A percentile compares a stretch with the other conserved stretches of the same genome.
These are phyloP conservation scores for Leptonema lineaticorne DNA, from an alignment of 1,140 invertebrate genomes.

Conservation along the genomic window DNA sequence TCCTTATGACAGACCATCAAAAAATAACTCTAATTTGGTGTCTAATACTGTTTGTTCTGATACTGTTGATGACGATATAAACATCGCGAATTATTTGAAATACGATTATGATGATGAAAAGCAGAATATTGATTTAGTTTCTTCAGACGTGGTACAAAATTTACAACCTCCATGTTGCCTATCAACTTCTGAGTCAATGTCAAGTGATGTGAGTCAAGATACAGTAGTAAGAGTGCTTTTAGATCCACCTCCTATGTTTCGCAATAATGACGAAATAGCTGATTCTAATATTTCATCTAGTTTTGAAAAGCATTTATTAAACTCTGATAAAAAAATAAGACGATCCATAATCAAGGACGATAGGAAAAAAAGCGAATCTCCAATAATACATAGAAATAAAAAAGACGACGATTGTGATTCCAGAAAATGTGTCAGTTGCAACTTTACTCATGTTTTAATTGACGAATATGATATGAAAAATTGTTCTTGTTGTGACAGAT, in stretches of 20 bases:
- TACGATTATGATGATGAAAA: neutral
- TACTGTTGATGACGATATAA: neutral
- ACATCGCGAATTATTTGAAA: neutral
- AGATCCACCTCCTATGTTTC: slow-evolving; percentile 60
- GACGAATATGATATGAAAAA: slow-evolving; percentile 46
- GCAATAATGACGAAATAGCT: slow-evolving; percentile 51
- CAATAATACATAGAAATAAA: slow-evolving; percentile 5
- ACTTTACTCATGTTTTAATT: slow-evolving; percentile 48
- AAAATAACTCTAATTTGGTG: neutral
- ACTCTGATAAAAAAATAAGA: slow-evolving; percentile 54
- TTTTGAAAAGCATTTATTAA: slow-evolving; percentile 51
- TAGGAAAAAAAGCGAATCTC: slow-evolving; percentile 14
- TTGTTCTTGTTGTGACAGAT: slow-evolving; percentile 62
- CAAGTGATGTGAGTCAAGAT: slow-evolving; percentile 44
- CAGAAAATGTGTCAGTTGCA: slow-evolving; percentile 55
- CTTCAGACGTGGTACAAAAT: slow-evolving; percentile 45
- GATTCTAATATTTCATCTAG: slow-evolving; percentile 47
- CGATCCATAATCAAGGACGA: slow-evolving; percentile 41
- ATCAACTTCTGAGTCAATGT: slow-evolving; percentile 42
- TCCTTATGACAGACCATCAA: neutral
- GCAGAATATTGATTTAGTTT: neutral
- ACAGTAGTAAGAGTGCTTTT: slow-evolving; percentile 50
- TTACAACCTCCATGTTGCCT: slow-evolving; percentile 46
- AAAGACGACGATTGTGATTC: slow-evolving; percentile 32
- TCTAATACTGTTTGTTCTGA: neutral